Evolutionary conservation across 2,113 vertebrate genomes (phyloP), one percentile per base, ranked within the genome.

Genomic region (Carassius gibelio): DNA sequence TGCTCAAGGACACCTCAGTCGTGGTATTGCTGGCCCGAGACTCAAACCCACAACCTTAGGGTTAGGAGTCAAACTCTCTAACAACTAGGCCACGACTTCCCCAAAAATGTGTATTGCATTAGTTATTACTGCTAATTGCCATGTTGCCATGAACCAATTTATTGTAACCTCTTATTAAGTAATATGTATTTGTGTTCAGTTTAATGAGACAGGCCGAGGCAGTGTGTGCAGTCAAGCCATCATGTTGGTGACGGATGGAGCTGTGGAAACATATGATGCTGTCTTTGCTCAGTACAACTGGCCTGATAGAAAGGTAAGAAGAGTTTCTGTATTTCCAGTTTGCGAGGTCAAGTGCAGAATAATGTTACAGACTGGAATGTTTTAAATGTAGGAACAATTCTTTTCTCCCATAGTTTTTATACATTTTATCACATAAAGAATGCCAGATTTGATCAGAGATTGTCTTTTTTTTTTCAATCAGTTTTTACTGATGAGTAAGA

Each of bases 201-300:
- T 98, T 92, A 99, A 99, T 84, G 95, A 97, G 90, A 99, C 98
- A 0, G 98, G 98, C 76, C 95, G 98, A 90, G 98, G 98, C 8
- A 99, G 98, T 83, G 96, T 96, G 87, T 99, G 98, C 88, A 99
- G 97, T 91, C 97, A 99, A 90, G 98, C 98, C 87, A 99, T 99
- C 90, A 99, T 99, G 98, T 84, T 99, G 90, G 96, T 99, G 91
- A 99, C 98, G 0, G 98, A 99, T 84, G 98, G 98, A 78, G 98
- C 98, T 0, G 97, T 98, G 91, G 97, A 99, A 90, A 99, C 97
- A 0, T 99, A 99, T 0, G 97, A 99, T 19, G 92, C 96, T 9
- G 96, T 98, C 91, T 99, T 99, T 93, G 97, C 95, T 42, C 98
- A 98, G 85, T 97, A 97, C 90, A 99, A 99, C 64, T 98, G 97